A percentile compares a stretch with the other conserved stretches of the same genome.
Evolutionary conservation across 1,140 invertebrate species (phyloP).

Genomic region (Trichomalopsis sarcophagae): DNA sequence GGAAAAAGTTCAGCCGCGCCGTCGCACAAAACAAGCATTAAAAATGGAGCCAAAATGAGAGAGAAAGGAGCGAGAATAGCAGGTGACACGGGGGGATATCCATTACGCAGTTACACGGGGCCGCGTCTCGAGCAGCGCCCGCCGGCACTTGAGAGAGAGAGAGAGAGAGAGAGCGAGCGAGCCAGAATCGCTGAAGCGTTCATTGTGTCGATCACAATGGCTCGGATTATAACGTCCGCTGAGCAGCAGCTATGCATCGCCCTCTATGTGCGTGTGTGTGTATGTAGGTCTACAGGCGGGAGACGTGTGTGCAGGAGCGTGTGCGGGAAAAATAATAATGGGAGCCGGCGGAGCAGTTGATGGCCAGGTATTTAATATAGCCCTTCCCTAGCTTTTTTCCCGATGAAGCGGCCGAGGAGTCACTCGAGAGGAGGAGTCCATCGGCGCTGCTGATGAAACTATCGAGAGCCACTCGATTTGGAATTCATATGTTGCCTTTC

Average conservation of each 20-base stretch:
- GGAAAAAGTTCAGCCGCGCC: too few relatives aligned
- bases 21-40: too few relatives aligned
- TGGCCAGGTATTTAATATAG: not conserved
- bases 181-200: conserved; percentile 55
- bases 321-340: not conserved
- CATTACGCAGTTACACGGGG: conserved; percentile 55
- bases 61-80: not conserved
- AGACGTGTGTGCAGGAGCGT: too few relatives aligned
- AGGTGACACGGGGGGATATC: conserved; percentile 55
- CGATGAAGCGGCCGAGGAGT: not conserved
- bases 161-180: conserved; percentile 62
- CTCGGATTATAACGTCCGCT: conserved; percentile 58
- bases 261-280: not conserved
- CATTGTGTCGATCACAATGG: conserved; percentile 66
- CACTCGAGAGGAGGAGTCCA: not conserved
- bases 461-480: not conserved
- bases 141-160: conserved; percentile 56
- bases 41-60: too few relatives aligned
- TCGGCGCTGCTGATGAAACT: not conserved
- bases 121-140: not conserved
- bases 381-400: not conserved
- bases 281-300: not conserved
- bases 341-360: not conserved
- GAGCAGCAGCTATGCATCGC: not conserved
- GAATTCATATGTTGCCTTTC: conserved; percentile 14